Evolutionary conservation across 2,113 vertebrate genomes (phyloP).

Genomic region (Percina caprodes): DNA sequence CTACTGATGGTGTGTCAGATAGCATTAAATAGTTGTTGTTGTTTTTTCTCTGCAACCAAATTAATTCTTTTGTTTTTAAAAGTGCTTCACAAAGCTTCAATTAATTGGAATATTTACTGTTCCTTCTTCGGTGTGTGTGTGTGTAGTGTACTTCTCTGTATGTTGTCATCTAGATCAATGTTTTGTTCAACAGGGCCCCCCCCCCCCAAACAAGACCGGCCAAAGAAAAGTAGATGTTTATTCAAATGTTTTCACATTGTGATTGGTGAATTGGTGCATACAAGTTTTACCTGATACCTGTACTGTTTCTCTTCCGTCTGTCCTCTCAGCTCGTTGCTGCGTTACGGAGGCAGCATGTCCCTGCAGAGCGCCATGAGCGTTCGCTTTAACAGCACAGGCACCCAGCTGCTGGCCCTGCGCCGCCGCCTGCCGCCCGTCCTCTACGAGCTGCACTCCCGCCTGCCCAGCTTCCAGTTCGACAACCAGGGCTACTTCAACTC

Average conservation of each 20-base stretch:
- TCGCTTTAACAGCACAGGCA: slow-evolving; percentile 97
- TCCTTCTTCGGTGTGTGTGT: too few species aligned
- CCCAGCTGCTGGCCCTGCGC: slow-evolving; percentile 93
- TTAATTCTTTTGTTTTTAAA: too few species aligned
- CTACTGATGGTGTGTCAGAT: too few species aligned
- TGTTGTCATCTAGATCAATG: too few species aligned
- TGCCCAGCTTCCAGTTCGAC: slow-evolving; percentile 98
- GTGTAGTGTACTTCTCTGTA: too few species aligned
- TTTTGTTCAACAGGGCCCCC: too few species aligned
- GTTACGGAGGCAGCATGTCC: slow-evolving; percentile 96
- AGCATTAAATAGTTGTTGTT: too few species aligned
- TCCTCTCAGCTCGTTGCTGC: slow-evolving; percentile 89
- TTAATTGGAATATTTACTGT: too few species aligned
- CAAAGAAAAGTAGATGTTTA: too few species aligned
- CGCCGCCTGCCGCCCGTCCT: slow-evolving; percentile 96
- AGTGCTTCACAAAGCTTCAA: too few species aligned
- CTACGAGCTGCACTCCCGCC: slow-evolving; percentile 96
- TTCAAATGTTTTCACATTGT: not conserved
- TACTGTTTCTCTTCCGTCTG: not conserved
- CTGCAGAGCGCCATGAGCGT: slow-evolving; percentile 99
- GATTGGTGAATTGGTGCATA: not conserved
- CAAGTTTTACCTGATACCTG: not conserved
- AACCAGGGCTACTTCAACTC: slow-evolving; percentile 99
- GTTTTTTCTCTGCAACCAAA: too few species aligned
- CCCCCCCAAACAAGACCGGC: too few species aligned